Conservation (phyloP, 1,140 invertebrate genomes). For the Thalassaphorura encarpata region DNA sequence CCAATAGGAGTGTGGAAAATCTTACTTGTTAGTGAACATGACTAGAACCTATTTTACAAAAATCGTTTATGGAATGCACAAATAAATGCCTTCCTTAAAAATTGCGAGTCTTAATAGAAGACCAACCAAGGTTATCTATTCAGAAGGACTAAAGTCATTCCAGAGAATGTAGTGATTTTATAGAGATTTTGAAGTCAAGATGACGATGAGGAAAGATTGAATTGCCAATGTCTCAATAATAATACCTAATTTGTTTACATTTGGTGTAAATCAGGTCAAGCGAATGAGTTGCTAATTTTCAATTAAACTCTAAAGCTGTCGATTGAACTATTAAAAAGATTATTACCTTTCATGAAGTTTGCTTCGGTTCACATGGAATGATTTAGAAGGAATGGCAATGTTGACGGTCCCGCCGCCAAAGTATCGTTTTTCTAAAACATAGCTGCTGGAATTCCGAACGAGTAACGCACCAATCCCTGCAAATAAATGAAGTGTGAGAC, state of each 20-base stretch:
- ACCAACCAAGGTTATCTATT: no score
- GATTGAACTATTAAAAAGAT: constrained; percentile 2
- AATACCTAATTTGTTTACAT: not conserved
- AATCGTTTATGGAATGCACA: no score
- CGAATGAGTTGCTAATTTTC: not conserved
- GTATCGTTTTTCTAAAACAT: constrained; percentile 60
- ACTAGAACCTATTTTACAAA: no score
- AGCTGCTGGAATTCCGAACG: constrained; percentile 55
- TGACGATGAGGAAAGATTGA: no score
- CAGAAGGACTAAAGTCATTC: no score
- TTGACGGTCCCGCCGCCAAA: constrained; percentile 88
- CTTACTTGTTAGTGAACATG: no score
- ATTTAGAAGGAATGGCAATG: constrained; percentile 57
- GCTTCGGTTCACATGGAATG: constrained; percentile 56
- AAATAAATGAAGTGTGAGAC: constrained; percentile 8
- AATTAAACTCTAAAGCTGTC: not conserved
- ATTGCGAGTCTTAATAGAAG: no score
- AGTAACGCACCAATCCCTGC: constrained; percentile 68
- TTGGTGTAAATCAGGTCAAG: not conserved
- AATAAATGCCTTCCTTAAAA: no score
- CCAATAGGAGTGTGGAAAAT: no score
- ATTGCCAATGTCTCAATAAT: no score
- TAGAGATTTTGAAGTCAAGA: no score
- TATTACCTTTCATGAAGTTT: constrained; percentile 58
- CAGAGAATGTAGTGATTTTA: no score